Percentiles rank a stretch among this genome's conserved stretches.
These are phyloP conservation scores for Cynopterus sphinx DNA, from an alignment of 2,797 vertebrate species.

Conservation along the genomic window DNA sequence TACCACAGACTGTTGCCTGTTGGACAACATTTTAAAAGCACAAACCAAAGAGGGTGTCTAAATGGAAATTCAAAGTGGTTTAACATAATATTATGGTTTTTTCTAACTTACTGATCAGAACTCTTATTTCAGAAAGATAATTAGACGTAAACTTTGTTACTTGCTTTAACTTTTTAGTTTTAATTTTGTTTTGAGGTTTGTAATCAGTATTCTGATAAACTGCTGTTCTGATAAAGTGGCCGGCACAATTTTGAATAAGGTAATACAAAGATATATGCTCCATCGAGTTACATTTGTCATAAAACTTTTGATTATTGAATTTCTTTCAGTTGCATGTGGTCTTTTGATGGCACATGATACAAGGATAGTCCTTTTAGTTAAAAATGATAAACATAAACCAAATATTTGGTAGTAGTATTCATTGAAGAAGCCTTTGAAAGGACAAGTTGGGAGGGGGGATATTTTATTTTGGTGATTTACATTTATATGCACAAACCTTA, in stretches of 20 bases:
- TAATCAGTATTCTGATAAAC: constrained; percentile 32
- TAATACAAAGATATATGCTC: constrained; percentile 13
- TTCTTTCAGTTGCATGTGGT: constrained; percentile 27
- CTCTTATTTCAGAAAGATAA: constrained; percentile 43
- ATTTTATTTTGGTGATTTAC: background rate
- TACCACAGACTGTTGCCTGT: background rate
- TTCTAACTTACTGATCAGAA: constrained; percentile 27
- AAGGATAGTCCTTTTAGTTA: background rate
- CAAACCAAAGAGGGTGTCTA: constrained; percentile 20
- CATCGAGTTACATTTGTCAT: background rate
- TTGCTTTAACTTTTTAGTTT: constrained; percentile 56
- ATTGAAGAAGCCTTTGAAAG: background rate
- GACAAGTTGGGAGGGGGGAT: background rate
- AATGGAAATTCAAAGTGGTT: constrained; percentile 19
- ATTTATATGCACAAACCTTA: background rate
- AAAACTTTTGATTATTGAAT: constrained; percentile 15
- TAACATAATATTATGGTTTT: background rate
- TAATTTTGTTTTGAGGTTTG: constrained; percentile 25
- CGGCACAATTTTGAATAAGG: constrained; percentile 45
- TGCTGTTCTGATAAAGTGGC: constrained; percentile 37
- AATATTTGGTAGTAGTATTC: background rate
- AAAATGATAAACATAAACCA: background rate
- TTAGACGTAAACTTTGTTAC: constrained; percentile 45
- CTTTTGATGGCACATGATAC: background rate
- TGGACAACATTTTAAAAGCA: constrained; percentile 40